A percentile compares a stretch with the other conserved stretches of the same genome.
Conservation (phyloP, 2,113 vertebrate species). For the Piprites chloris region DNA sequence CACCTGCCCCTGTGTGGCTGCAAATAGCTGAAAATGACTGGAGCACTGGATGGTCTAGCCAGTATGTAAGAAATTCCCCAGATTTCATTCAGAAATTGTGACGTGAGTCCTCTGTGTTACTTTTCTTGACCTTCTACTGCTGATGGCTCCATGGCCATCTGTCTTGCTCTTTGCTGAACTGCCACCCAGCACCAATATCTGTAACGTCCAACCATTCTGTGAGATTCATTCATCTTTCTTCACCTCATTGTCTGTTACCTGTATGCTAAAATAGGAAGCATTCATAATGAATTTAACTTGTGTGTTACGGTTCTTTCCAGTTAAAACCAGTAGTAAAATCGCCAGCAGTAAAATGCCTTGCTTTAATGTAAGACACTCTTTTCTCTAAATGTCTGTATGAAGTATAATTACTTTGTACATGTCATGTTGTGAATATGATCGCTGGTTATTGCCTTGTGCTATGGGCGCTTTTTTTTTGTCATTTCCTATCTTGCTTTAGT, state of each 20-base stretch:
- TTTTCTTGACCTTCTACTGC: background rate
- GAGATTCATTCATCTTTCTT: background rate
- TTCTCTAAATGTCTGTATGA: background rate
- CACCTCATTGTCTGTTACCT: background rate
- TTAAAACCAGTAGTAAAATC: background rate
- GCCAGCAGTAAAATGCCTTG: background rate
- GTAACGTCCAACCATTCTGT: background rate
- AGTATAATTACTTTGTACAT: background rate
- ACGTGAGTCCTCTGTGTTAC: background rate
- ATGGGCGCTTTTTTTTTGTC: background rate
- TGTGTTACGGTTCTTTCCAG: background rate
- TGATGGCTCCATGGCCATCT: background rate
- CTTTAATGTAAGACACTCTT: background rate
- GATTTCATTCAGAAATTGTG: background rate
- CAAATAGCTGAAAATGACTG: background rate
- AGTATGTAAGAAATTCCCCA: background rate
- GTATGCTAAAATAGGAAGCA: background rate
- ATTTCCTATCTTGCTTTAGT: background rate
- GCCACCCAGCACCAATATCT: background rate
- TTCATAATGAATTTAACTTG: background rate
- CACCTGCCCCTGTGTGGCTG: background rate
- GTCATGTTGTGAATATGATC: background rate
- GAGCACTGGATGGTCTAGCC: background rate
- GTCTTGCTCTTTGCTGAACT: background rate
- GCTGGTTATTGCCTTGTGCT: background rate